Conservation (phyloP, 2,113 vertebrate genomes). For the Anser brachyrhynchus region DNA sequence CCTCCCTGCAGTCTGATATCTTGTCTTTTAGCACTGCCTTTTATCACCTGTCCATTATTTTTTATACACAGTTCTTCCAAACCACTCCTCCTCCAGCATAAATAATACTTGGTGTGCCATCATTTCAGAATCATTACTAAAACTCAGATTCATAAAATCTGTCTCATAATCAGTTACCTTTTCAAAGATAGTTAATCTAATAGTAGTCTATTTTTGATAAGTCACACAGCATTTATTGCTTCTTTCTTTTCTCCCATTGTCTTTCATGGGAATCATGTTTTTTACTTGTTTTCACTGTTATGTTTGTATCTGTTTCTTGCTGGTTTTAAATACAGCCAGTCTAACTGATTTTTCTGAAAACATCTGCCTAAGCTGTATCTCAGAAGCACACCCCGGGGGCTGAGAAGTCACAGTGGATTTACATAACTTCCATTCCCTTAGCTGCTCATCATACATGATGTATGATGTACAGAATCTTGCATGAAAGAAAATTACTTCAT, state of each 20-base stretch:
- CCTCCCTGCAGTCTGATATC: rapidly evolving
- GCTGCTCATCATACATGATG: not conserved
- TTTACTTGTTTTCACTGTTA: not conserved
- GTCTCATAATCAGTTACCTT: not conserved
- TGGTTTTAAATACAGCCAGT: not conserved
- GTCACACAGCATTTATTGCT: not conserved
- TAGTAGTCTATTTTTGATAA: not conserved
- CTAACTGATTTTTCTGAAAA: not conserved
- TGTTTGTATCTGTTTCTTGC: not conserved
- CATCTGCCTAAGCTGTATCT: not conserved
- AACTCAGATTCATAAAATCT: not conserved
- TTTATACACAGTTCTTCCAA: not conserved
- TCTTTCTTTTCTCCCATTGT: not conserved
- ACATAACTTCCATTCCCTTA: not conserved
- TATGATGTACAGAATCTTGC: not conserved
- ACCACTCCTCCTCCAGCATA: not conserved
- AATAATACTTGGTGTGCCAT: not conserved
- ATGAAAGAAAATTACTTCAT: not conserved
- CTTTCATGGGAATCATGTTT: not conserved
- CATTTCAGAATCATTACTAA: not conserved
- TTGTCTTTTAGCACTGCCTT: not conserved
- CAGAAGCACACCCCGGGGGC: not conserved
- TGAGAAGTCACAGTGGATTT: not conserved
- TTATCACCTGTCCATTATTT: not conserved
- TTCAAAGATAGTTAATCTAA: not conserved